phyloP scores from a whole-genome alignment of 2,888 invertebrate genomes.

The Limnephilus marmoratus region DNA sequence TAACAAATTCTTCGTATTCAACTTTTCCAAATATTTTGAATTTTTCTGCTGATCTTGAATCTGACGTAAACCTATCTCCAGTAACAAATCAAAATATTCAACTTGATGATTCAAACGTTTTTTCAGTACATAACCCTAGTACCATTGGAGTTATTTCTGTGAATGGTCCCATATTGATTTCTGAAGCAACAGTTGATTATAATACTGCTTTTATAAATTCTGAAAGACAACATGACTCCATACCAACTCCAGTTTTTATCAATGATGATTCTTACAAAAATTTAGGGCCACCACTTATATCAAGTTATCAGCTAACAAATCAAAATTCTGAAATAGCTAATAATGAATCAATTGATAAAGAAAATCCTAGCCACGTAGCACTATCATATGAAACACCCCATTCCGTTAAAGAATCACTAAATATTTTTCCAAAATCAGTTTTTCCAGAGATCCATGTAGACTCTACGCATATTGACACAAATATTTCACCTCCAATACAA shows the following conservation, averaged over 20 bases:
- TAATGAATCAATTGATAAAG: background rate
- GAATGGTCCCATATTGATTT: background rate
- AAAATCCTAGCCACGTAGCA: background rate
- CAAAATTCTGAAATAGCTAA: background rate
- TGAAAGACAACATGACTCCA: background rate
- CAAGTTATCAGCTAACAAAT: background rate
- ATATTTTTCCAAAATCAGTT: background rate
- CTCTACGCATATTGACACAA: background rate
- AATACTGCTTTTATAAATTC: background rate
- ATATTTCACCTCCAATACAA: background rate
- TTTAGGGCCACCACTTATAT: background rate
- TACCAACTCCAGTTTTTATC: background rate
- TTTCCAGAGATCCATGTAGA: background rate
- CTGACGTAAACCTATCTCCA: background rate
- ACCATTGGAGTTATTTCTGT: background rate
- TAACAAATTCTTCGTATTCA: background rate
- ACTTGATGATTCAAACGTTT: background rate
- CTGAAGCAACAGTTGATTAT: background rate
- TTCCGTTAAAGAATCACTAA: background rate
- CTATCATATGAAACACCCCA: background rate
- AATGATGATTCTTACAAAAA: background rate
- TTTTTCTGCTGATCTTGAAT: background rate
- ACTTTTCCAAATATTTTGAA: background rate
- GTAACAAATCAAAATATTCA: background rate
- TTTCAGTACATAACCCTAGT: background rate